These are phyloP conservation scores for Benitochromis conjunctus DNA, from an alignment of 2,113 vertebrate species.

Conservation along the genomic window DNA sequence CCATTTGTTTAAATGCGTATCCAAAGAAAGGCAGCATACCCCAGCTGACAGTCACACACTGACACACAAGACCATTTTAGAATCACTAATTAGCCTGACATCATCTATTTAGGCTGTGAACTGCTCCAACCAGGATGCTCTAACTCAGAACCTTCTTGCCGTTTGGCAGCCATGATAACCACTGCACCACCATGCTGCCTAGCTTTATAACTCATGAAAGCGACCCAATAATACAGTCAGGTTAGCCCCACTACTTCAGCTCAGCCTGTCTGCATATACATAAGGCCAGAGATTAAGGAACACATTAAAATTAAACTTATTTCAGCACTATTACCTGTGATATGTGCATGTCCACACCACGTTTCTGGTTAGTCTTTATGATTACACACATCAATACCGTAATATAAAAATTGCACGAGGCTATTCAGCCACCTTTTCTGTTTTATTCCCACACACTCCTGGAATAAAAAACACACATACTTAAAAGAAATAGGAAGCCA, in stretches of 20 bases:
- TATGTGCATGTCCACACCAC: fast-evolving
- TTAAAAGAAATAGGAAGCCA: fast-evolving
- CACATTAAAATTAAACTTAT: neutral
- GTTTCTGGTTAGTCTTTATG: neutral
- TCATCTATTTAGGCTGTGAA: neutral
- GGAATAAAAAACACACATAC: neutral
- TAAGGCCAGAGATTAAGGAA: neutral
- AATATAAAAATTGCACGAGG: neutral
- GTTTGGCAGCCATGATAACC: neutral
- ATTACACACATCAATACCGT: neutral
- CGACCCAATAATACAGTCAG: neutral
- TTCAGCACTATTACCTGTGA: neutral
- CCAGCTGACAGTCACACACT: neutral
- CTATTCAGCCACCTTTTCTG: neutral
- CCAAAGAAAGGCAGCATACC: neutral
- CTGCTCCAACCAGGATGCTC: neutral
- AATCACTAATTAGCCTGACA: neutral
- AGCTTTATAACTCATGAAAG: neutral
- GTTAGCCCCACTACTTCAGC: neutral
- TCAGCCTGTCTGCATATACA: neutral
- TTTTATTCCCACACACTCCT: neutral
- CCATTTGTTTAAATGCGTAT: neutral
- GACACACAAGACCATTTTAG: neutral
- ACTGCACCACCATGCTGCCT: fast-evolving
- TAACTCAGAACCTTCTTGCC: neutral